Evolutionary conservation across 2,888 invertebrate species (phyloP).

Genomic region (Synergus umbraculus): DNA sequence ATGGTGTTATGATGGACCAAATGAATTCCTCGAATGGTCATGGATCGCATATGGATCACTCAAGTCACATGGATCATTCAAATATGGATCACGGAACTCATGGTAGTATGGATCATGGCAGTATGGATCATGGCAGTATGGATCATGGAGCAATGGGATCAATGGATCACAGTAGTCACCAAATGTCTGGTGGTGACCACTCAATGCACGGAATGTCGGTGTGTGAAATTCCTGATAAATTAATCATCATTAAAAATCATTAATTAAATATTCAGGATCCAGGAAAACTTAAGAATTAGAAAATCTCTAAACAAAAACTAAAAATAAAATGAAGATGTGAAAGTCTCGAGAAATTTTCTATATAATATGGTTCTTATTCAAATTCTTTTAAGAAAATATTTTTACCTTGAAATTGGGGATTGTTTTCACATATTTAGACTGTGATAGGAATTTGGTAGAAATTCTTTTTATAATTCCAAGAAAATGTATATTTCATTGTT

Average conservation of each 20-base stretch:
- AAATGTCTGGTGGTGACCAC: conserved; percentile 21
- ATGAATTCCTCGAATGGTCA: conserved; percentile 60
- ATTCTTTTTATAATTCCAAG: no score
- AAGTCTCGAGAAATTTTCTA: no score
- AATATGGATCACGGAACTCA: conserved; percentile 51
- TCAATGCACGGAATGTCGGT: conserved; percentile 72
- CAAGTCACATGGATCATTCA: conserved; percentile 51
- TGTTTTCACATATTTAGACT: no score
- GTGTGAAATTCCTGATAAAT: conserved; percentile 54
- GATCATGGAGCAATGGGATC: conserved; percentile 48
- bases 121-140: conserved; percentile 59
- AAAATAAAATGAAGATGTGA: no score
- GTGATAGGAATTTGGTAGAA: no score
- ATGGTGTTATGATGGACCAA: conserved; percentile 62
- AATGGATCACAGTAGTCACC: conserved; percentile 45
- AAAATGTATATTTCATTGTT: no score
- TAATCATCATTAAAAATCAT: neutral
- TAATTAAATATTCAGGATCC: neutral
- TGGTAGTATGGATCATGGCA: conserved; percentile 47
- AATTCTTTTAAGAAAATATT: no score
- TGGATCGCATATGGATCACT: conserved; percentile 54
- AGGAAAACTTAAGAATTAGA: no score
- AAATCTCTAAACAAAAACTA: neutral
- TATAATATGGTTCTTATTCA: no score
- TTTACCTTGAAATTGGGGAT: no score